phyloP scores from a whole-genome alignment of 2,797 vertebrate species.

The Periparus ater region DNA sequence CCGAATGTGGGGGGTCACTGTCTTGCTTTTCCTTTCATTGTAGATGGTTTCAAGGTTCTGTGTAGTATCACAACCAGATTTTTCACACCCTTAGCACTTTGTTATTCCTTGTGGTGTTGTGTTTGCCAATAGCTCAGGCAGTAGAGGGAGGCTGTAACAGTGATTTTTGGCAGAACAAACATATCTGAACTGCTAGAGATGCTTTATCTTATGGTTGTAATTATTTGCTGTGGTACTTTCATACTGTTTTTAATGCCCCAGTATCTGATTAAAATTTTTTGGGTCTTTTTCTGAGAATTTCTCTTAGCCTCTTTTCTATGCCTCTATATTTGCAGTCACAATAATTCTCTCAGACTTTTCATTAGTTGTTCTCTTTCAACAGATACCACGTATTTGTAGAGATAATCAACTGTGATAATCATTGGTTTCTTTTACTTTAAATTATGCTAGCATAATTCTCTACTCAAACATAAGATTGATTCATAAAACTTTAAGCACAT shows the following conservation, averaged over 20 bases:
- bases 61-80: not conserved
- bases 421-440: conserved; percentile 12
- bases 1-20: not conserved
- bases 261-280: not conserved
- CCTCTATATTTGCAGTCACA: not conserved
- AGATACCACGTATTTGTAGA: not conserved
- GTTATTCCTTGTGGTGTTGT: not conserved
- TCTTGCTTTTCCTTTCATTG: not conserved
- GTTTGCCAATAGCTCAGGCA: not conserved
- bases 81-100: not conserved
- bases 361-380: not conserved
- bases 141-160: not conserved
- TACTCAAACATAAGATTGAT: not conserved
- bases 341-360: not conserved
- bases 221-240: not conserved
- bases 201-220: not conserved
- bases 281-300: not conserved
- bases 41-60: not conserved
- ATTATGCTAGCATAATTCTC: not conserved
- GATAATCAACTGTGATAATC: conserved; percentile 8
- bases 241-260: not conserved
- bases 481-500: not conserved
- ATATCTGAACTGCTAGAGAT: not conserved
- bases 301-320: not conserved
- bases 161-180: not conserved